A percentile compares a stretch with the other conserved stretches of the same genome.
These are phyloP conservation scores for Phymastichus coffea DNA, from an alignment of 1,140 invertebrate species.

Conservation along the genomic window DNA sequence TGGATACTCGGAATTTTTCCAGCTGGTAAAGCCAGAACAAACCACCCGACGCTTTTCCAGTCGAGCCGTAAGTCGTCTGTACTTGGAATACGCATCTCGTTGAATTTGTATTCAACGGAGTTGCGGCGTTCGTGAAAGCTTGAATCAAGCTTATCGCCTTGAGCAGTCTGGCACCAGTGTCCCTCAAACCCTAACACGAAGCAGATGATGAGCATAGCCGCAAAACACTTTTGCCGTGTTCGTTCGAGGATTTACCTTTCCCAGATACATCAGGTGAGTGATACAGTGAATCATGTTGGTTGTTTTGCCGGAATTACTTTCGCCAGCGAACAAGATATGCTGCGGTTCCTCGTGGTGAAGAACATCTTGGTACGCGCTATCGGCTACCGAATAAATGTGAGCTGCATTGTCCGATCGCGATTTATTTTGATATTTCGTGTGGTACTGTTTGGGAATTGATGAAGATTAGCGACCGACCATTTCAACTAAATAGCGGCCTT, in stretches of 20 bases:
- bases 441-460: slow-evolving; percentile 74
- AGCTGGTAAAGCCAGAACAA: slow-evolving; percentile 84
- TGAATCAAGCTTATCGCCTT: slow-evolving; percentile 75
- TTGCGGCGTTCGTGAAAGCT: slow-evolving; percentile 80
- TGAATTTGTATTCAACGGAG: slow-evolving; percentile 82
- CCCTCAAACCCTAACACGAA: slow-evolving; percentile 50
- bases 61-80: slow-evolving; percentile 81
- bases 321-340: slow-evolving; percentile 78
- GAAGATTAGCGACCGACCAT: slow-evolving; percentile 8
- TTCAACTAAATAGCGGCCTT: neutral
- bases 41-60: slow-evolving; percentile 81
- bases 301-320: slow-evolving; percentile 83
- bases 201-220: neutral
- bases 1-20: slow-evolving; percentile 86
- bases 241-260: slow-evolving; percentile 55
- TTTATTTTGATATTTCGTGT: slow-evolving; percentile 80
- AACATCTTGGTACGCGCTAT: slow-evolving; percentile 82
- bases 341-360: slow-evolving; percentile 81
- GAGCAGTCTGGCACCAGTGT: slow-evolving; percentile 69
- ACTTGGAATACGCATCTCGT: slow-evolving; percentile 82
- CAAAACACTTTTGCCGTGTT: too few relatives aligned
- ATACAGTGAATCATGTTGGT: slow-evolving; percentile 73
- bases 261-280: slow-evolving; percentile 74
- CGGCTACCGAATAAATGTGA: slow-evolving; percentile 86
- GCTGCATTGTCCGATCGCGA: slow-evolving; percentile 86